Evolutionary conservation across 2,113 vertebrate species (phyloP).

Genomic region (Pseudois nayaur): DNA sequence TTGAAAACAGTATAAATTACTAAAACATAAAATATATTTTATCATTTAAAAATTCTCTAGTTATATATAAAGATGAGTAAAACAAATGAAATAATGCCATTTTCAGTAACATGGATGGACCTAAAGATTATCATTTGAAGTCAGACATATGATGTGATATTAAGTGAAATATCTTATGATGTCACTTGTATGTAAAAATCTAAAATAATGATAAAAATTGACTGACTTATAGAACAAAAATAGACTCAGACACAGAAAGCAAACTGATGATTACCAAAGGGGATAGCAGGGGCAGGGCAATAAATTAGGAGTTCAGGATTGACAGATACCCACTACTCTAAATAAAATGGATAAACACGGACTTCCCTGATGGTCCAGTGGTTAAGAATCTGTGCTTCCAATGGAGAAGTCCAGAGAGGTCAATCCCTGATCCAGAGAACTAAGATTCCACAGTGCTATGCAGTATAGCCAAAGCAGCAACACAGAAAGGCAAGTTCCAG

Average conservation of each 20-base stretch:
- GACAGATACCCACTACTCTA: background rate
- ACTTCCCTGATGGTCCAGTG: background rate
- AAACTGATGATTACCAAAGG: background rate
- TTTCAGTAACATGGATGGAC: background rate
- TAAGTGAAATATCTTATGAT: background rate
- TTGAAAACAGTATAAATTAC: background rate
- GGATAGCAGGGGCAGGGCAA: background rate
- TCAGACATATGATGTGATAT: background rate
- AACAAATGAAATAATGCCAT: background rate
- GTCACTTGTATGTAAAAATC: background rate
- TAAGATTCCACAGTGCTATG: background rate
- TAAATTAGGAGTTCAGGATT: background rate
- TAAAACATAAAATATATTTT: background rate
- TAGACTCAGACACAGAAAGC: background rate
- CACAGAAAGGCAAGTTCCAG: background rate
- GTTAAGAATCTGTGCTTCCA: background rate
- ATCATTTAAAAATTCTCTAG: background rate
- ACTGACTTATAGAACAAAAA: background rate
- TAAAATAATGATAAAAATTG: background rate
- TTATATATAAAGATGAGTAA: background rate
- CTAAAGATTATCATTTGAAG: background rate
- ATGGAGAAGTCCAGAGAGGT: background rate
- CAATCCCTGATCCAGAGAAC: background rate
- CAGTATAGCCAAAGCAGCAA: background rate
- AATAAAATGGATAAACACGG: background rate